phyloP scores from a whole-genome alignment of 2,797 vertebrate species.

The Sebastes baramenuke region DNA sequence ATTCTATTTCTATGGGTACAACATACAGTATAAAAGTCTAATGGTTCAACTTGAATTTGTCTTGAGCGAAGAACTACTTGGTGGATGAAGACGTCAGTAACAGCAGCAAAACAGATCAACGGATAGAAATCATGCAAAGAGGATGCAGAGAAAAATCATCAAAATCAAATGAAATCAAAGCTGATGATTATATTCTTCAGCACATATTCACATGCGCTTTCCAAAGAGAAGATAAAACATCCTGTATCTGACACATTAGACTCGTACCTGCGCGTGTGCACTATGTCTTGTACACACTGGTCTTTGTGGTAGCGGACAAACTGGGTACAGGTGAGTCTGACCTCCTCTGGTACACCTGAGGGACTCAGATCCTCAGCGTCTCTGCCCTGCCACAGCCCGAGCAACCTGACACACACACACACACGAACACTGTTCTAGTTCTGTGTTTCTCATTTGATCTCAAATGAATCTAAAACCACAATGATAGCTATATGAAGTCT shows the following conservation, averaged over 20 bases:
- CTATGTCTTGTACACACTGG: slow-evolving; percentile 91
- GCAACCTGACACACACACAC: slow-evolving; percentile 79
- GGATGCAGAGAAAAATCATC: background rate
- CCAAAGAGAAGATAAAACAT: background rate
- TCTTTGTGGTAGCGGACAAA: slow-evolving; percentile 96
- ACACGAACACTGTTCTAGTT: background rate
- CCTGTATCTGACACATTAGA: background rate
- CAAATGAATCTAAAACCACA: background rate
- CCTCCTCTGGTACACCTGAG: slow-evolving; percentile 87
- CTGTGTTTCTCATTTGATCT: background rate
- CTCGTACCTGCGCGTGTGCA: slow-evolving; percentile 89
- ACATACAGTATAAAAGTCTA: background rate
- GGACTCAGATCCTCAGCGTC: slow-evolving; percentile 67
- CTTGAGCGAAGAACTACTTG: background rate
- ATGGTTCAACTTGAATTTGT: background rate
- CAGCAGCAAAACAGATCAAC: background rate
- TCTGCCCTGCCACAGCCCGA: slow-evolving; percentile 86
- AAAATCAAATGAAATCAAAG: no score
- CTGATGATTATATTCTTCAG: background rate
- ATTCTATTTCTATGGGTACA: no score
- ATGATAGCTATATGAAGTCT: background rate
- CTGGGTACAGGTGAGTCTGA: slow-evolving; percentile 95
- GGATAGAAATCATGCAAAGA: slow-evolving; percentile 16
- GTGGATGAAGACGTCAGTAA: background rate
- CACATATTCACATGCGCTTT: background rate